These are phyloP conservation scores for Panurus biarmicus DNA, from an alignment of 2,113 vertebrate genomes.

Conservation along the genomic window DNA sequence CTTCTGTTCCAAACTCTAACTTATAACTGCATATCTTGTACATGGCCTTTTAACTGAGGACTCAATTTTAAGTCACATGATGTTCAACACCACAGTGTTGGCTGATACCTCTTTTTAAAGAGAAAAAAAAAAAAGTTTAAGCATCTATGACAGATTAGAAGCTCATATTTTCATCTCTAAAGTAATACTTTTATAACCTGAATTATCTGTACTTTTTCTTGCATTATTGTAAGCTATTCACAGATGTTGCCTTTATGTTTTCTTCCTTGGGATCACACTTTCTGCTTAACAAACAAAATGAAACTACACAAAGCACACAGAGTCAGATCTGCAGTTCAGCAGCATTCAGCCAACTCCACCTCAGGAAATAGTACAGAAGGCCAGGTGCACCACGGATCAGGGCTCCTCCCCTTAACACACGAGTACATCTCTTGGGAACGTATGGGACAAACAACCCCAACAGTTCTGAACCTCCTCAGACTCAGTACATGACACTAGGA, in stretches of 20 bases:
- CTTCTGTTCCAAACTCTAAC: background rate
- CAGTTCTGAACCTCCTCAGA: background rate
- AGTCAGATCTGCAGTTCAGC: background rate
- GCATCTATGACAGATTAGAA: background rate
- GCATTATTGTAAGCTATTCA: background rate
- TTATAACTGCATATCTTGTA: background rate
- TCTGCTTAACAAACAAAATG: background rate
- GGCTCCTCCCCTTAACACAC: background rate
- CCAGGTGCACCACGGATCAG: accelerated
- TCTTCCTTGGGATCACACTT: background rate
- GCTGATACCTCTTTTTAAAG: background rate
- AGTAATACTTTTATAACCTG: background rate
- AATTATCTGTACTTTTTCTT: background rate
- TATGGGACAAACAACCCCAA: background rate
- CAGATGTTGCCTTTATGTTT: background rate
- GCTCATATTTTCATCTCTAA: background rate
- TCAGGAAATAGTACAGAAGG: background rate
- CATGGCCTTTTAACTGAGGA: background rate
- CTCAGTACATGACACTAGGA: accelerated
- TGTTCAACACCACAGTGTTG: background rate
- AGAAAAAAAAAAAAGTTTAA: background rate
- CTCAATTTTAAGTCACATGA: background rate
- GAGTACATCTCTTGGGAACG: background rate
- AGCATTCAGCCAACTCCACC: background rate
- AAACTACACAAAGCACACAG: background rate